These are phyloP conservation scores for Ianthella basta DNA, from an alignment of 37 sponge, comb jelly and placozoan genomes.

Conservation along the genomic window DNA sequence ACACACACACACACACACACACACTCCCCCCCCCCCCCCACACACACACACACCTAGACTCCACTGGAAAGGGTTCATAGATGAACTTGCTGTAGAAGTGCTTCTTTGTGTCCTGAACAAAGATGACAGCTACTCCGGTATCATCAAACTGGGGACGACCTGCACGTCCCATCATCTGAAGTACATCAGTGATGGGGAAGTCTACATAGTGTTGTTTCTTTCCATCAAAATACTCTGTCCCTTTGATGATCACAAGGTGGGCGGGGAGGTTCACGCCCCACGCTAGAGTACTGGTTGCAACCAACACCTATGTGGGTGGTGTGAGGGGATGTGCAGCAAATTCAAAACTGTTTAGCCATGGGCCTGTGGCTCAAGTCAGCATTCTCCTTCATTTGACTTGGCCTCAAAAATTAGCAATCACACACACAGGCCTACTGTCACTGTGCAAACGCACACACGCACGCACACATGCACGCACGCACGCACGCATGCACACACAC, in stretches of 20 bases:
- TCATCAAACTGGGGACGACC: slow-evolving; percentile 99
- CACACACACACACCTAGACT: slow-evolving; percentile 75
- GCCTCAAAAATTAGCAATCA: no score
- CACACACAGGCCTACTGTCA: no score
- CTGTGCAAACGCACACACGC: neutral
- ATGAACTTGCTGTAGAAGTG: slow-evolving; percentile 98
- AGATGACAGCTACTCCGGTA: slow-evolving; percentile 90
- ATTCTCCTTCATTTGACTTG: no score
- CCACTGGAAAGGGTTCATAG: slow-evolving; percentile 99
- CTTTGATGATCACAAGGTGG: slow-evolving; percentile 97
- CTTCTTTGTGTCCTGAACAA: slow-evolving; percentile 97
- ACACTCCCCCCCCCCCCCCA: no score
- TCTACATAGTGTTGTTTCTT: slow-evolving; percentile 95
- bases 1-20: no score
- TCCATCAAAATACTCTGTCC: slow-evolving; percentile 98
- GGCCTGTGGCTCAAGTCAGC: no score
- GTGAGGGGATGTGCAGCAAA: neutral
- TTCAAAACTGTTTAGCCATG: no score
- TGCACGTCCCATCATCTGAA: slow-evolving; percentile 99
- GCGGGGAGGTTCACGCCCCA: slow-evolving; percentile 99
- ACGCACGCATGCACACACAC: neutral
- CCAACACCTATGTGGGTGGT: slow-evolving; percentile 66
- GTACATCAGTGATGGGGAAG: slow-evolving; percentile 98
- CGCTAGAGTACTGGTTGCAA: slow-evolving; percentile 95
- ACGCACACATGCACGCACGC: neutral